A percentile compares a stretch with the other conserved stretches of the same genome.
Conservation (phyloP, 64 coral and sea anemone genomes). For the Actinia equina region DNA sequence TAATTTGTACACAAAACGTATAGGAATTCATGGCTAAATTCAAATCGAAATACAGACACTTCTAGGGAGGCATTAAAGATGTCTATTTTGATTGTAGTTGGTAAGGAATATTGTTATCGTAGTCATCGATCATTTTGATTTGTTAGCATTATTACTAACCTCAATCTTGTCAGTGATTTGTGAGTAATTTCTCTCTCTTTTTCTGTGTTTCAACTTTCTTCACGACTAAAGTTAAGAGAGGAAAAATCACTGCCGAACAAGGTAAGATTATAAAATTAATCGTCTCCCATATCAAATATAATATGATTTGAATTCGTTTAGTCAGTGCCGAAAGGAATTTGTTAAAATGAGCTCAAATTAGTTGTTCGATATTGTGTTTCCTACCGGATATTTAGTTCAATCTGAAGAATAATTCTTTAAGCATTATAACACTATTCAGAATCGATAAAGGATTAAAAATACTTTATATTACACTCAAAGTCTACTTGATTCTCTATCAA, state of each 20-base stretch:
- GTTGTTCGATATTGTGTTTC: background rate
- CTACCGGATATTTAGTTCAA: background rate
- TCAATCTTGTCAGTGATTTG: background rate
- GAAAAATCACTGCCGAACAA: slow-evolving; percentile 23
- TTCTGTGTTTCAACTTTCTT: background rate
- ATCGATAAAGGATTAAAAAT: background rate
- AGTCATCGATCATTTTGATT: background rate
- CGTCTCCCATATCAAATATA: background rate
- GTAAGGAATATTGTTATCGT: slow-evolving; percentile 12
- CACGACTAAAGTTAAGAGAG: slow-evolving; percentile 34
- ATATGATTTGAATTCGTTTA: background rate
- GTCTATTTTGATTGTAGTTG: slow-evolving; percentile 44
- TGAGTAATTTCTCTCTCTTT: background rate
- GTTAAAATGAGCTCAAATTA: too few relatives aligned
- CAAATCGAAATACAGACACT: background rate
- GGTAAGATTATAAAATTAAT: slow-evolving; percentile 17
- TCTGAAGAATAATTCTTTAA: background rate
- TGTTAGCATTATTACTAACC: background rate
- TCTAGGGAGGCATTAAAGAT: background rate
- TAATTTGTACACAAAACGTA: background rate
- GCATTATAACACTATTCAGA: background rate
- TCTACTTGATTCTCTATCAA: too few relatives aligned
- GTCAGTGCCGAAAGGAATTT: background rate
- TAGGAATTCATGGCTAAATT: background rate
- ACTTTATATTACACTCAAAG: too few relatives aligned